Conservation (phyloP, 2,888 invertebrate genomes). For the Leptopterna dolabrata region DNA sequence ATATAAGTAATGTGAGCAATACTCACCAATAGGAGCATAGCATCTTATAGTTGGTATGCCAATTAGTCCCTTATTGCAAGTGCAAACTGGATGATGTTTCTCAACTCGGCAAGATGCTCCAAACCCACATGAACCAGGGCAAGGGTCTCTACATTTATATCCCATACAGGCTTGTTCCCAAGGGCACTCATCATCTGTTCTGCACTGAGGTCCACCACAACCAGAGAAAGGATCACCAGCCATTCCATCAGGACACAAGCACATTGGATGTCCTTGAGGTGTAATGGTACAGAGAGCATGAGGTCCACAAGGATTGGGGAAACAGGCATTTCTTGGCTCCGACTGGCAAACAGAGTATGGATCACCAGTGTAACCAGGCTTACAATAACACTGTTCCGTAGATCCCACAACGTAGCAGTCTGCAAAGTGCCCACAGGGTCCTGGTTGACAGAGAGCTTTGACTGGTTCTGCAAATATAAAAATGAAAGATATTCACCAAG, state of each 20-base stretch:
- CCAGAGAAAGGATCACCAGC: conserved; percentile 81
- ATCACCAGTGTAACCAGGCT: conserved; percentile 80
- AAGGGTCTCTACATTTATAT: conserved; percentile 83
- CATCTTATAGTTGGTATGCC: conserved; percentile 85
- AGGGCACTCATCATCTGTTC: conserved; percentile 82
- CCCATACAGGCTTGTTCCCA: conserved; percentile 81
- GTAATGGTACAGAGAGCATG: conserved; percentile 79
- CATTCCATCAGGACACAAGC: conserved; percentile 80
- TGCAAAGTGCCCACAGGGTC: conserved; percentile 84
- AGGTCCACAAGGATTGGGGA: conserved; percentile 84
- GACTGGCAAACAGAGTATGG: conserved; percentile 81
- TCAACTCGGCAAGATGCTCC: conserved; percentile 80
- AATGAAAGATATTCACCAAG: conserved; percentile 65
- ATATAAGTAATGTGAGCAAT: background rate
- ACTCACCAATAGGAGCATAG: conserved; percentile 68
- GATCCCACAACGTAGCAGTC: conserved; percentile 87
- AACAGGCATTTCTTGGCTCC: conserved; percentile 77
- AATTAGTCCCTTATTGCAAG: conserved; percentile 77
- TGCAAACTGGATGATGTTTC: conserved; percentile 83
- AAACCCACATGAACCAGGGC: conserved; percentile 83
- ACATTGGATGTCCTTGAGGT: conserved; percentile 73
- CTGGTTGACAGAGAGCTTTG: conserved; percentile 79
- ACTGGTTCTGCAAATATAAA: conserved; percentile 68
- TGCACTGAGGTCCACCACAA: conserved; percentile 84
- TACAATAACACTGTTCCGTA: conserved; percentile 86